Conservation (phyloP, 2,888 invertebrate genomes). For the Plagodis dolabraria region DNA sequence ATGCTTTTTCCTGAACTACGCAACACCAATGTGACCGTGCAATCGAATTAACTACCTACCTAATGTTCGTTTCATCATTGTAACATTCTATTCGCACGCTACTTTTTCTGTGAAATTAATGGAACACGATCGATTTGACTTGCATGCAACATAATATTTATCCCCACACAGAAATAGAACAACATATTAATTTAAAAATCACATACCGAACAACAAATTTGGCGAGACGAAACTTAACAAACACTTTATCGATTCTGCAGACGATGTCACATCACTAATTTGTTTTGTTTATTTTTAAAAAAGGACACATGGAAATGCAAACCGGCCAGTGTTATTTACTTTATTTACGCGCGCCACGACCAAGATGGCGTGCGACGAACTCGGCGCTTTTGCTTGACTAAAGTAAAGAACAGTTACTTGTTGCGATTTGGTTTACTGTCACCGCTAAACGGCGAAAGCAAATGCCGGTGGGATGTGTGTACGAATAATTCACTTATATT, state of each 20-base stretch:
- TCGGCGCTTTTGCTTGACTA: slow-evolving; percentile 22
- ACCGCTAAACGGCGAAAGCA: slow-evolving; percentile 41
- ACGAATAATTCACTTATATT: slow-evolving; percentile 45
- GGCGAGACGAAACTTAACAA: background rate
- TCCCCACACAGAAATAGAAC: background rate
- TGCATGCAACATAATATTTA: background rate
- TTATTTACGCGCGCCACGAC: slow-evolving; percentile 10
- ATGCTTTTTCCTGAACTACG: slow-evolving; percentile 9
- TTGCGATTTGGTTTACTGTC: slow-evolving; percentile 29
- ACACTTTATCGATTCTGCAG: slow-evolving; percentile 10
- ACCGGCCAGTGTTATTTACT: slow-evolving; percentile 26
- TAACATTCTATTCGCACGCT: slow-evolving; percentile 15
- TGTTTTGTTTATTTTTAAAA: slow-evolving; percentile 16
- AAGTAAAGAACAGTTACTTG: slow-evolving; percentile 32
- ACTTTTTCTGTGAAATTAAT: slow-evolving; percentile 6
- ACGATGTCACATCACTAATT: slow-evolving; percentile 33
- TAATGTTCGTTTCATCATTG: slow-evolving; percentile 7
- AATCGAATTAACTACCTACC: background rate
- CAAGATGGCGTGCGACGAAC: slow-evolving; percentile 15
- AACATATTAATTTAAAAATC: background rate
- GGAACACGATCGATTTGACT: slow-evolving; percentile 2
- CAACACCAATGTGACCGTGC: background rate
- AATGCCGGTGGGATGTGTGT: slow-evolving; percentile 31
- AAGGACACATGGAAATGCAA: slow-evolving; percentile 3
- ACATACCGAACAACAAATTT: background rate